Evolutionary conservation across 2,797 vertebrate genomes (phyloP), one percentile per base, ranked within the genome.

Genomic region (Buphagus erythrorhynchus): DNA sequence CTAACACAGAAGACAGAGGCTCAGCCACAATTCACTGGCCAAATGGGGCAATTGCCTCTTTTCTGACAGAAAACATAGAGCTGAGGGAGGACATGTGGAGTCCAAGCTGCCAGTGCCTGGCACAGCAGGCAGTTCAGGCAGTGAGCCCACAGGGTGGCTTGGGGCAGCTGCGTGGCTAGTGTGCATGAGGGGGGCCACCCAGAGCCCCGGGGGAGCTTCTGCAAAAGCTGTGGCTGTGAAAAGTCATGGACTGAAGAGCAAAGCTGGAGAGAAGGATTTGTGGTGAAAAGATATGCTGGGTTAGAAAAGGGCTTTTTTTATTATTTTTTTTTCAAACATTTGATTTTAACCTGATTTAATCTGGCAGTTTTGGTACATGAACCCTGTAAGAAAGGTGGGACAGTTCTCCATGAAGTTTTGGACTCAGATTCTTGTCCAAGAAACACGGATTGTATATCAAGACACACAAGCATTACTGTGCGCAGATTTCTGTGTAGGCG

Each of bases 261-360:
- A 77, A 91, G 33, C 43, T 59, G 43, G 11, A 93, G 21, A 31
- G 33, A 62, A 66, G 19, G 35, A 61, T 11, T 68, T 2, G 0
- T 21, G 16, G 35, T 73, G 31, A 0, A 10, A 85, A 80, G 66
- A 77, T 57, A 88, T 36, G 6, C 20, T 45, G 21, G 11, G 11
- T 87, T 71, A 77, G 20, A 67, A 71, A 52, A 80, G 3, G 12
- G 2, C 3, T 31, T 11, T 29, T 11, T 83, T 77, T 73, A 12
- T 52, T 88, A n/a, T 40, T 1, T 43, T 24, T 46, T 46, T 46
- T 76, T 79, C 35, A 80, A 58, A 45, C 24, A 71, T 71, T 82
- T 94, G 51, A 83, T 67, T 93, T 83, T 79, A 48, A 90, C 45
- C 28, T 82, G 43, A 51, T 89, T 85, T 48, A 62, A 59, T 82